These are phyloP conservation scores for Balanococcus diminutus DNA, from an alignment of 2,888 invertebrate species.

Conservation along the genomic window DNA sequence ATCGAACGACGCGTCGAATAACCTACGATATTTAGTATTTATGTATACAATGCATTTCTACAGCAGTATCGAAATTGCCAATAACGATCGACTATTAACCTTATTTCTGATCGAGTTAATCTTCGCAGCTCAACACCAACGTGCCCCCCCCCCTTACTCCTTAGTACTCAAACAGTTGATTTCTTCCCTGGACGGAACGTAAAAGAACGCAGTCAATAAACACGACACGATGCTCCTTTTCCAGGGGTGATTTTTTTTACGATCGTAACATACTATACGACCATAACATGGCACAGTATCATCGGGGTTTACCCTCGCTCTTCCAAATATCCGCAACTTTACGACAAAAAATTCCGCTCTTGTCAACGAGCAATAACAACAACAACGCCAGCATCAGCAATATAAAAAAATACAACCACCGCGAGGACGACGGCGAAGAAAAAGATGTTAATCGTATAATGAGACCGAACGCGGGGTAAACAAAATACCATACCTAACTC, in stretches of 20 bases:
- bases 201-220: background rate
- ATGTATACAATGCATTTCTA: no score
- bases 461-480: background rate
- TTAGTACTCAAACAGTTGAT: background rate
- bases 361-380: background rate
- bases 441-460: conserved; percentile 22
- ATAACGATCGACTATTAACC: background rate
- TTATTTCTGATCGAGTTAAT: background rate
- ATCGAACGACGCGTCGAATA: no score
- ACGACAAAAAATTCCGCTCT: background rate
- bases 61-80: background rate
- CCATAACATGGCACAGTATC: background rate
- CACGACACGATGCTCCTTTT: no score
- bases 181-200: background rate
- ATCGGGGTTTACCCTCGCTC: background rate
- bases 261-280: background rate
- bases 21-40: no score
- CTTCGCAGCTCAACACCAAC: background rate
- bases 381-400: background rate
- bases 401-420: background rate
- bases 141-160: background rate
- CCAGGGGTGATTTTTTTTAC: background rate
- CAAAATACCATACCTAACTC: no score
- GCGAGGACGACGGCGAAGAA: background rate
- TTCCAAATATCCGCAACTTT: background rate